These are phyloP conservation scores for Pelecanoides urinatrix DNA, from an alignment of 2,113 vertebrate genomes.

Conservation along the genomic window DNA sequence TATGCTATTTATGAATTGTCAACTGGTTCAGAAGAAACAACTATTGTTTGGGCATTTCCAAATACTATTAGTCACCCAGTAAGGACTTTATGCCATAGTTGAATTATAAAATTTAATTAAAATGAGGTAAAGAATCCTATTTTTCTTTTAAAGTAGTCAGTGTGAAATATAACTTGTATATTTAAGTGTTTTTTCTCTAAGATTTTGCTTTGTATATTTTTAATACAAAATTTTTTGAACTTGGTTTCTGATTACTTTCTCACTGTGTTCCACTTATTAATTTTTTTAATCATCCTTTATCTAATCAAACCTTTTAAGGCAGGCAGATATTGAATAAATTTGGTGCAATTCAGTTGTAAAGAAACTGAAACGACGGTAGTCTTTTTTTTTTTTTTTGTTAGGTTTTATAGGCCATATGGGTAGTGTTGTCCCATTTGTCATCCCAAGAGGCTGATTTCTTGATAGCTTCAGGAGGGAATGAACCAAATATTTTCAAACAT, in stretches of 20 bases:
- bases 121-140: neutral
- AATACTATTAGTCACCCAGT: neutral
- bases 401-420: neutral
- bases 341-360: neutral
- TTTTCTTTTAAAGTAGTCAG: neutral
- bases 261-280: neutral
- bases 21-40: neutral
- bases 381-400: neutral
- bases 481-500: neutral
- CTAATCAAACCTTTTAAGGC: neutral
- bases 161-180: neutral
- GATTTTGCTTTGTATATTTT: neutral
- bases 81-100: neutral
- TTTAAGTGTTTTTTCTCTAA: neutral
- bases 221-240: neutral
- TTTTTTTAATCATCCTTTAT: neutral
- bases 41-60: neutral
- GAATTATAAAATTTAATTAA: neutral
- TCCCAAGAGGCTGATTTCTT: neutral
- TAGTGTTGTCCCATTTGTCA: neutral
- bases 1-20: neutral
- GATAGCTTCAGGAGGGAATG: neutral
- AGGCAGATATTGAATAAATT: neutral
- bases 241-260: neutral
- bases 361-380: neutral